These are phyloP conservation scores for Cacajao melanocephalus DNA, from an alignment of 2,797 vertebrate species.

Conservation along the genomic window DNA sequence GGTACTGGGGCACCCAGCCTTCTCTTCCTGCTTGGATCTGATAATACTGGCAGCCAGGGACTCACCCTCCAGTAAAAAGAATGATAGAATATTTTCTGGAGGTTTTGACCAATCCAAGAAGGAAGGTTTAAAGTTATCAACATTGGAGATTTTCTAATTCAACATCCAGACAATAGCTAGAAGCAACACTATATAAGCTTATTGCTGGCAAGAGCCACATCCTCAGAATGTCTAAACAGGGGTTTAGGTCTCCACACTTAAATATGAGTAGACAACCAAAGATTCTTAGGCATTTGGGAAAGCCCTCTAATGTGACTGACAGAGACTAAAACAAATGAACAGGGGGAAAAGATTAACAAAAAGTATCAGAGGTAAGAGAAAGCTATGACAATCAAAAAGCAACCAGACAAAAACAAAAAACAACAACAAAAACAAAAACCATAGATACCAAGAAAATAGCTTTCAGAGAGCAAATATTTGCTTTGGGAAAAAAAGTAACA, in stretches of 20 bases:
- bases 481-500: background rate
- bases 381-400: background rate
- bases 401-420: background rate
- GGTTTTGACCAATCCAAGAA: background rate
- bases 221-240: background rate
- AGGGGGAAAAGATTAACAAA: background rate
- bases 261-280: background rate
- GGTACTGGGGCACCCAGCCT: fast-evolving
- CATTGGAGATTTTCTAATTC: background rate
- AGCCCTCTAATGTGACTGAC: background rate
- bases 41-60: too few species aligned
- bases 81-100: background rate
- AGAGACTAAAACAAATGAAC: background rate
- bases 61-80: background rate
- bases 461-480: background rate
- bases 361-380: background rate
- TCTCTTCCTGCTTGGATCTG: background rate
- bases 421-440: too few species aligned
- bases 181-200: background rate
- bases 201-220: background rate
- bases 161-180: background rate
- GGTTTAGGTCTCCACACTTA: background rate
- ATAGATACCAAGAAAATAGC: background rate
- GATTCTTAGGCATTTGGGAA: background rate
- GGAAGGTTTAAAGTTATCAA: background rate